Percentiles rank a stretch among this genome's conserved stretches.
phyloP scores from a whole-genome alignment of 2,797 vertebrate species.

The Hipposideros larvatus region DNA sequence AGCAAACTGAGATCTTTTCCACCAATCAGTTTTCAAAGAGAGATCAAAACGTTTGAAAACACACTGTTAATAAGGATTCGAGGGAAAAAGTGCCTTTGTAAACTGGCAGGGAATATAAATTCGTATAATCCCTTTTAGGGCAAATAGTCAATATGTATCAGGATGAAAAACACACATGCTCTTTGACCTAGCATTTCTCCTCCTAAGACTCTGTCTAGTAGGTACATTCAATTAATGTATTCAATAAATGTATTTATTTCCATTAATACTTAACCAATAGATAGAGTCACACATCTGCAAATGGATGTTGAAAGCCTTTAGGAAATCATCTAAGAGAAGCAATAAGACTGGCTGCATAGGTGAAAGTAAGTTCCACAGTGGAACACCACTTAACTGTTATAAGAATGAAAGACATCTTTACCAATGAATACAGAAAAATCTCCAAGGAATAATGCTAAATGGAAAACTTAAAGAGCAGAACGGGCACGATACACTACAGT shows the following conservation, averaged over 20 bases:
- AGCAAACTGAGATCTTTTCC: not conserved
- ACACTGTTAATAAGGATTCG: not conserved
- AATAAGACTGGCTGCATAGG: not conserved
- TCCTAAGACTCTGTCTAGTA: not conserved
- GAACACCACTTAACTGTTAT: too few relatives aligned
- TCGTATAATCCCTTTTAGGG: not conserved
- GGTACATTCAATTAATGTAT: not conserved
- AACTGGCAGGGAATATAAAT: not conserved
- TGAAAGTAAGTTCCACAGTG: not conserved
- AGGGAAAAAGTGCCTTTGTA: not conserved
- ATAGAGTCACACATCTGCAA: not conserved
- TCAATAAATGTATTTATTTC: not conserved
- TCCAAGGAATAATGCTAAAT: not conserved
- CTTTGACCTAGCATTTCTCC: not conserved
- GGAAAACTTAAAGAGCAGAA: not conserved
- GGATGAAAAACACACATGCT: not conserved
- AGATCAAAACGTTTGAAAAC: constrained; percentile 8
- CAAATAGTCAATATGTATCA: not conserved
- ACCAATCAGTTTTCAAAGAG: not conserved
- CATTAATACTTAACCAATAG: not conserved
- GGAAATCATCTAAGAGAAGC: not conserved
- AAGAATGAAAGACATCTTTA: not conserved
- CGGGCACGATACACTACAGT: not conserved
- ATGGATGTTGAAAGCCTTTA: not conserved
- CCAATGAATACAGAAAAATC: not conserved